Percentiles rank a stretch among this genome's conserved stretches.
Evolutionary conservation across 1,140 invertebrate genomes (phyloP).

Genomic region (Scaptomyza graminum): DNA sequence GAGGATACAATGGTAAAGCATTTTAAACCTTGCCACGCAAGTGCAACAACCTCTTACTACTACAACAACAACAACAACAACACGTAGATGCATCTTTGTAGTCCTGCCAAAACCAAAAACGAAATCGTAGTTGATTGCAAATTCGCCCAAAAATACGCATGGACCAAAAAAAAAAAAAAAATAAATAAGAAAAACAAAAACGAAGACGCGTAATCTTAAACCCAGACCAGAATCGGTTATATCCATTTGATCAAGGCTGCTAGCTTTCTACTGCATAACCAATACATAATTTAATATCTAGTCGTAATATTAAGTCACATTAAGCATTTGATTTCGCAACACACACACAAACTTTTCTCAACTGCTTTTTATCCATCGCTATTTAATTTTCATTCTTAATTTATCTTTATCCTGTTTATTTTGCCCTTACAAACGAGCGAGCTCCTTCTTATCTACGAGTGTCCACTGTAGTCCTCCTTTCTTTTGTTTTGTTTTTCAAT

Average conservation of each 20-base stretch:
- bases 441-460: not conserved
- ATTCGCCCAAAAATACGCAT: constrained; percentile 22
- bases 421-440: no score
- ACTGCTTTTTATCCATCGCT: no score
- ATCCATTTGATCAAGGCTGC: not conserved
- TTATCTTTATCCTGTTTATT: not conserved
- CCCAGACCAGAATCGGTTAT: constrained; percentile 9
- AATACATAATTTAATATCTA: not conserved
- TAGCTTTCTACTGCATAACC: no score
- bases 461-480: not conserved
- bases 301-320: not conserved
- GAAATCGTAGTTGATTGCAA: constrained; percentile 22
- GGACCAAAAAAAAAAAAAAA: constrained; percentile 6
- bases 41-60: constrained; percentile 33
- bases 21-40: constrained; percentile 72
- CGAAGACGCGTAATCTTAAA: not conserved
- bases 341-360: no score
- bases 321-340: not conserved
- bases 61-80: constrained; percentile 39
- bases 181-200: constrained; percentile 10
- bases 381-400: not conserved
- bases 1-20: constrained; percentile 83
- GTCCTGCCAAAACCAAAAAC: constrained; percentile 9
- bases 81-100: constrained; percentile 45
- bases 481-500: constrained; percentile 1